Evolutionary conservation across 2,113 vertebrate species (phyloP).

Genomic region (Silurus glanis): DNA sequence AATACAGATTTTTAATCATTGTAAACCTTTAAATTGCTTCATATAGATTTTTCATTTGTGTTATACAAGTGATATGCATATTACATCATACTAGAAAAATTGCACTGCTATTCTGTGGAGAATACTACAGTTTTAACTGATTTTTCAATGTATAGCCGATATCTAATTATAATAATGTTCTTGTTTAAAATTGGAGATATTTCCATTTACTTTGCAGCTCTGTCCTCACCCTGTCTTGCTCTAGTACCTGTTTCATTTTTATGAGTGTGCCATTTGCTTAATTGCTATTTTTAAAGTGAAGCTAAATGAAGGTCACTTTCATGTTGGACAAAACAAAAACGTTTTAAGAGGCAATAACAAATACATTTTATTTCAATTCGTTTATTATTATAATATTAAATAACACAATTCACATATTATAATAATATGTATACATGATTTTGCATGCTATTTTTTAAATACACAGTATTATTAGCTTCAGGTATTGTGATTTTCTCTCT

Average conservation of each 20-base stretch:
- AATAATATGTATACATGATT: neutral
- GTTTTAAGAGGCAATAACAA: neutral
- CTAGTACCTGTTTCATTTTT: neutral
- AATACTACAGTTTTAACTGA: neutral
- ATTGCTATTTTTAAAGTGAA: constrained; percentile 24
- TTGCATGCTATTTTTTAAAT: neutral
- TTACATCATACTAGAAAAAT: neutral
- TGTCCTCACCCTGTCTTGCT: neutral
- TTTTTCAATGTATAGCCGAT: neutral
- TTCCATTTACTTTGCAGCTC: neutral
- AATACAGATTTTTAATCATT: neutral
- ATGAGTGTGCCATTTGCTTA: constrained; percentile 1
- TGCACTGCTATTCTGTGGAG: neutral
- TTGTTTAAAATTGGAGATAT: neutral
- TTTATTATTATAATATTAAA: neutral
- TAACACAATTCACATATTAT: neutral
- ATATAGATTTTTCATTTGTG: neutral
- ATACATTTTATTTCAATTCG: neutral
- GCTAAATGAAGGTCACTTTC: neutral
- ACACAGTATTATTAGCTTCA: neutral
- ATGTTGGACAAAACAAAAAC: neutral
- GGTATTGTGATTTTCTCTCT: neutral
- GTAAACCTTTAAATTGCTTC: neutral
- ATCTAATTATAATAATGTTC: neutral
- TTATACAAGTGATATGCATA: neutral